Evolutionary conservation across 2,888 invertebrate genomes (phyloP).

Genomic region (Nephrocerus scutellatus): DNA sequence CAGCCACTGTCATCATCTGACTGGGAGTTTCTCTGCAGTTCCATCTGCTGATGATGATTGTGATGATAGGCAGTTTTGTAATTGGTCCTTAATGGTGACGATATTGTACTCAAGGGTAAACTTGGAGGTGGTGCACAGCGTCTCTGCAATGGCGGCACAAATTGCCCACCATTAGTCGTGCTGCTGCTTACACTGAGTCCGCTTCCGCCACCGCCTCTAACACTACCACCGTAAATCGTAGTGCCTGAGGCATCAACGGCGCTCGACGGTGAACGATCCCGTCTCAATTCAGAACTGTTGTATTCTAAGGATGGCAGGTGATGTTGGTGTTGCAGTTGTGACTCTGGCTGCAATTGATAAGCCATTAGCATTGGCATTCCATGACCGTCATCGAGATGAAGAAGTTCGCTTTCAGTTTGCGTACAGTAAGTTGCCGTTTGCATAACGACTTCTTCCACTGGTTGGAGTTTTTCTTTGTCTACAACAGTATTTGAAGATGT

Average conservation of each 20-base stretch:
- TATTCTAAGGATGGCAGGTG: neutral
- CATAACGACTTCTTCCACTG: conserved; percentile 30
- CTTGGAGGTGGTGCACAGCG: conserved; percentile 44
- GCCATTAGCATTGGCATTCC: conserved; percentile 9
- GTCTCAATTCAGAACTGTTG: neutral
- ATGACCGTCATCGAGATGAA: conserved; percentile 41
- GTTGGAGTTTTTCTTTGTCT: too few relatives aligned
- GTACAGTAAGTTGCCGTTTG: conserved; percentile 44
- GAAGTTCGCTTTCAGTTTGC: conserved; percentile 44
- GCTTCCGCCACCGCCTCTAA: conserved; percentile 10
- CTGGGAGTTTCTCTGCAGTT: conserved; percentile 79
- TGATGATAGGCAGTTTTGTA: conserved; percentile 40
- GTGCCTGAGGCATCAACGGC: neutral
- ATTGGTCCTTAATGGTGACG: conserved; percentile 42
- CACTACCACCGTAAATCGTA: neutral
- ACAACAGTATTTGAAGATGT: too few relatives aligned
- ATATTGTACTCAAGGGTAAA: conserved; percentile 39
- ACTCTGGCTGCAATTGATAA: conserved; percentile 27
- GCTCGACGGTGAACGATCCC: conserved; percentile 14
- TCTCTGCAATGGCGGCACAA: conserved; percentile 42
- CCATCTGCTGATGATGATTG: conserved; percentile 49
- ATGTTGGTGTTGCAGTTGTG: conserved; percentile 17
- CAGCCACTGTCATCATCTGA: conserved; percentile 98
- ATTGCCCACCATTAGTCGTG: conserved; percentile 34
- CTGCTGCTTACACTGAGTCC: conserved; percentile 28